Evolutionary conservation across 1,140 invertebrate species (phyloP).

Genomic region (Heliconius nattereri): DNA sequence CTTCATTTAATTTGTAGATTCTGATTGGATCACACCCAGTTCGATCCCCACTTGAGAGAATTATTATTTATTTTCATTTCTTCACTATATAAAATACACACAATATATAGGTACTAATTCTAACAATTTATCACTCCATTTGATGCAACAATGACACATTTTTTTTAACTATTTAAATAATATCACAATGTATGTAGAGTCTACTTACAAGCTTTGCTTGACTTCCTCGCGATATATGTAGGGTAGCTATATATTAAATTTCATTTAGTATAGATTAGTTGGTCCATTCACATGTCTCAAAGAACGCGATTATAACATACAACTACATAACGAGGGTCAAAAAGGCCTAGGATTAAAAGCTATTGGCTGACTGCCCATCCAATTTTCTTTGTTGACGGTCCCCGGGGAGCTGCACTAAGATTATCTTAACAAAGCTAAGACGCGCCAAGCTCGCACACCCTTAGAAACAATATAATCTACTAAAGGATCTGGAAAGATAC

Average conservation of each 20-base stretch:
- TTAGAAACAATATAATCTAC: conserved; percentile 74
- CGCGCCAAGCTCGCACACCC: conserved; percentile 61
- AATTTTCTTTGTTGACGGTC: conserved; percentile 80
- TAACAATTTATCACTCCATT: too few species aligned
- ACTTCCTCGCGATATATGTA: too few species aligned
- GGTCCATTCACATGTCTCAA: conserved; percentile 49
- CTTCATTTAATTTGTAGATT: background rate
- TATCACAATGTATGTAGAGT: too few species aligned
- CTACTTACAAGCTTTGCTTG: too few species aligned
- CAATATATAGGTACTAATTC: too few species aligned
- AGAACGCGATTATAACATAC: conserved; percentile 70
- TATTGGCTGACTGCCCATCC: conserved; percentile 80
- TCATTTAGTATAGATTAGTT: conserved; percentile 34
- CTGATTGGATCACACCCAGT: too few species aligned
- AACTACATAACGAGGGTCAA: conserved; percentile 74
- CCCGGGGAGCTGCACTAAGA: conserved; percentile 68
- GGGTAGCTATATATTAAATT: background rate
- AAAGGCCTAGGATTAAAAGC: conserved; percentile 77
- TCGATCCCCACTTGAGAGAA: too few species aligned
- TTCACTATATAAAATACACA: too few species aligned
- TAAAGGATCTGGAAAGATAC: conserved; percentile 60
- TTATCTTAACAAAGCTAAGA: conserved; percentile 79
- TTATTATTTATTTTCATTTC: too few species aligned
- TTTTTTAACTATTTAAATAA: too few species aligned
- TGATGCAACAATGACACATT: too few species aligned